Conservation (phyloP, 64 coral and sea anemone genomes). For the Pocillopora damicornis region DNA sequence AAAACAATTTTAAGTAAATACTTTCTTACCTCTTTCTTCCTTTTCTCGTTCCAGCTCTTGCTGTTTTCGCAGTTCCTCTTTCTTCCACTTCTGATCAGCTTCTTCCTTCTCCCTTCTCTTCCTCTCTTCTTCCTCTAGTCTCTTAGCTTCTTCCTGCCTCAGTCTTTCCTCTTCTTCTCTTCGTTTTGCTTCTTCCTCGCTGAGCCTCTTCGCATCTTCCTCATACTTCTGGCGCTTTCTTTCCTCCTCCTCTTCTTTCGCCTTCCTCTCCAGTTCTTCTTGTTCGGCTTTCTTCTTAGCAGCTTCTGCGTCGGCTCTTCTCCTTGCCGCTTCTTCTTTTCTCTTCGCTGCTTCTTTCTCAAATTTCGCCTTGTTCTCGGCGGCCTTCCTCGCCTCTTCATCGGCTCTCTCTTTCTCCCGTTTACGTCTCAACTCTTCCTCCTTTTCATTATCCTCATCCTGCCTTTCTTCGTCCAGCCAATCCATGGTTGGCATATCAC, state of each 20-base stretch:
- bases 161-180: slow-evolving; percentile 67
- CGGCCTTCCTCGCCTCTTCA: slow-evolving; percentile 72
- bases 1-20: background rate
- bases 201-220: slow-evolving; percentile 51
- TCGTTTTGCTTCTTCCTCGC: slow-evolving; percentile 59
- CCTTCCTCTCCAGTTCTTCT: slow-evolving; percentile 52
- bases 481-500: slow-evolving; percentile 89
- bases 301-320: slow-evolving; percentile 58
- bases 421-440: slow-evolving; percentile 54
- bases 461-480: slow-evolving; percentile 91
- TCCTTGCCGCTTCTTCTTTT: slow-evolving; percentile 61
- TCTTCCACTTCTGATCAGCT: slow-evolving; percentile 92
- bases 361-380: slow-evolving; percentile 67
- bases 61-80: slow-evolving; percentile 86
- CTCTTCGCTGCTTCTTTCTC: slow-evolving; percentile 68
- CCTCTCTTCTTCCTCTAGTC: slow-evolving; percentile 58
- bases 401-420: slow-evolving; percentile 79
- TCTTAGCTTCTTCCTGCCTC: slow-evolving; percentile 61
- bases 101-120: slow-evolving; percentile 84
- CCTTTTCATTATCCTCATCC: slow-evolving; percentile 82
- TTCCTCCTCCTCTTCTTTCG: slow-evolving; percentile 41
- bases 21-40: slow-evolving; percentile 71
- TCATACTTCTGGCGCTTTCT: slow-evolving; percentile 42
- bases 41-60: slow-evolving; percentile 86
- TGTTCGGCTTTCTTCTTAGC: slow-evolving; percentile 59